Conservation (phyloP, 2,113 vertebrate genomes). For the Athene noctua region DNA sequence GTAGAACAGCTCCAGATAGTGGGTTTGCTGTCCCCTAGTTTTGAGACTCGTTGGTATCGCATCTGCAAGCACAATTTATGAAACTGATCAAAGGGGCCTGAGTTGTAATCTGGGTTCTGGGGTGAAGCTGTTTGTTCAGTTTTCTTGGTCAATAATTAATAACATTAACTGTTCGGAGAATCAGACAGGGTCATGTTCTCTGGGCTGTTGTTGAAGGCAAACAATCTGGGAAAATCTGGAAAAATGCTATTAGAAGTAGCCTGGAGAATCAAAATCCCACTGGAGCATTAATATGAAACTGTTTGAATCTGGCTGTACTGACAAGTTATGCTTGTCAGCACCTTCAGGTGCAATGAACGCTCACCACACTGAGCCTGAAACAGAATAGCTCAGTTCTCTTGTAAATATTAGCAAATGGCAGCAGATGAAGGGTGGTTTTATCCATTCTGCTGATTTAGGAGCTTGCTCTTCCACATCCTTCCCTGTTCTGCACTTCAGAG, state of each 20-base stretch:
- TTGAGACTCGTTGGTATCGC: not conserved
- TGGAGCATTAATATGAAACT: not conserved
- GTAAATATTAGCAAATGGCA: not conserved
- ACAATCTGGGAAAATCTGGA: not conserved
- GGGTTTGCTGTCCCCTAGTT: not conserved
- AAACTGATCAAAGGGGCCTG: not conserved
- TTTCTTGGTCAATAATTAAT: not conserved
- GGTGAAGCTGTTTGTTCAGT: not conserved
- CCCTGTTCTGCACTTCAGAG: not conserved
- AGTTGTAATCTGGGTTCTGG: not conserved
- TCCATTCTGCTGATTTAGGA: not conserved
- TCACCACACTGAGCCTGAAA: not conserved
- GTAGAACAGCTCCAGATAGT: not conserved
- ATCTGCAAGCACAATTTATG: not conserved
- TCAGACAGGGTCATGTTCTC: not conserved
- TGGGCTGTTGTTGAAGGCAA: not conserved
- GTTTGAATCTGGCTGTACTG: not conserved
- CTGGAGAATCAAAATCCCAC: not conserved
- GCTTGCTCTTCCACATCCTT: not conserved
- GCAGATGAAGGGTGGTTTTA: not conserved
- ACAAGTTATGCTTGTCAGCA: not conserved
- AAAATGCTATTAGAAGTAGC: not conserved
- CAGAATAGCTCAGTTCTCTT: not conserved
- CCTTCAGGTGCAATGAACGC: not conserved
- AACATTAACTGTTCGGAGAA: not conserved